These are phyloP conservation scores for Oryzias celebensis DNA, from an alignment of 2,113 vertebrate genomes.

Conservation along the genomic window DNA sequence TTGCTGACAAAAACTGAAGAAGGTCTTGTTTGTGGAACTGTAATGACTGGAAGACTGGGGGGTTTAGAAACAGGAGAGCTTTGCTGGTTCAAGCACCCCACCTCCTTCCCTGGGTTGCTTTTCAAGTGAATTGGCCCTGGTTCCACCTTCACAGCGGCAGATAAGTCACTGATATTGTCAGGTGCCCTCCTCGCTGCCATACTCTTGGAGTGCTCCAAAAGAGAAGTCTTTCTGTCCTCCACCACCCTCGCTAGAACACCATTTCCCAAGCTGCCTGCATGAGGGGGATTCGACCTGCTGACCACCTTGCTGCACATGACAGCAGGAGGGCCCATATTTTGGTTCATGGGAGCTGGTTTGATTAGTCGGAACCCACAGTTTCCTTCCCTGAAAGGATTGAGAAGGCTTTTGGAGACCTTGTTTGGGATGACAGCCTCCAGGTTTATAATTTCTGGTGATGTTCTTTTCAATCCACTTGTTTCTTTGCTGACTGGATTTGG, in stretches of 20 bases:
- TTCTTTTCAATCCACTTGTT: conserved; percentile 46
- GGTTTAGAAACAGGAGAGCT: conserved; percentile 26
- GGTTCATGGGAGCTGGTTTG: conserved; percentile 16
- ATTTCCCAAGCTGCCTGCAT: conserved; percentile 14
- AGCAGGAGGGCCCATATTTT: background rate
- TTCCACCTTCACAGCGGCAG: conserved; percentile 51
- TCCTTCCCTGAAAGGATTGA: conserved; percentile 26
- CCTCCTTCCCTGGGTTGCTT: conserved; percentile 37
- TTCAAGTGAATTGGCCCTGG: conserved; percentile 20
- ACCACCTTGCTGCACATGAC: conserved; percentile 4
- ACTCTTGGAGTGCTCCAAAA: conserved; percentile 20
- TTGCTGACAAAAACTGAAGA: conserved; percentile 6
- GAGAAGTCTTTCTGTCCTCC: conserved; percentile 36
- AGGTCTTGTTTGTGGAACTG: conserved; percentile 21
- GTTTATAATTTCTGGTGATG: conserved; percentile 49
- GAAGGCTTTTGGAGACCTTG: conserved; percentile 51
- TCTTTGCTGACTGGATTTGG: conserved; percentile 26
- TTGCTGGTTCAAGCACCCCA: conserved; percentile 13
- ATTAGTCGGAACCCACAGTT: conserved; percentile 26
- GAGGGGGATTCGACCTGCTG: conserved; percentile 18
- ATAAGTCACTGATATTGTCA: conserved; percentile 21
- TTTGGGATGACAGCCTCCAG: conserved; percentile 32
- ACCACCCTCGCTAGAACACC: conserved; percentile 27
- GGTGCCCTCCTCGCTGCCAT: conserved; percentile 13
- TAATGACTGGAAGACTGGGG: conserved; percentile 7